Evolutionary conservation across 1,140 invertebrate genomes (phyloP), one percentile per base, ranked within the genome.

Genomic region (Antheraea mylitta): DNA sequence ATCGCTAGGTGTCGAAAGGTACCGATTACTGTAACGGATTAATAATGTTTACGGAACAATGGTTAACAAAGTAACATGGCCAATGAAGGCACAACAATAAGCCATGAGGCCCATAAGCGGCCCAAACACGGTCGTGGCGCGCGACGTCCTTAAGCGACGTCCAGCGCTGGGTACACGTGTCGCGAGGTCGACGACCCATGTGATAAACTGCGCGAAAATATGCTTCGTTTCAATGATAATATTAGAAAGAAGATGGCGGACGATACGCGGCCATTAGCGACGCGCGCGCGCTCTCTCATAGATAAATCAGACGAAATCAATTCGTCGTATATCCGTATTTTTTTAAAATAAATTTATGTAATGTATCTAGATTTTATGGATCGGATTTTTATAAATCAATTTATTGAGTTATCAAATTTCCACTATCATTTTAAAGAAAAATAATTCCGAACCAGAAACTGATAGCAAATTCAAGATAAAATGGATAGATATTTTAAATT

Each of bases 151-250:
- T 63, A 37, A 30, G 30, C 11, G 30, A 53, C n/a, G 61, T 37
- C 61, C 61, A 63, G 30, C n/a, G 13, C 22, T 7, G 45, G 9
- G 16, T 53, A 86, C 87, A 87, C 87, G 87, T 88, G 89, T 76
- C 78, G 37, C 64, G 70, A 75, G 85, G 81, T 89, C 70, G 85
- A 88, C 72, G 88, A 88, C 83, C 86, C 72, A 13, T 66, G 72
- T 71, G 86, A 90, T 90, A 89, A 90, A 79, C 74, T 77, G 79
- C 81, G 85, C 85, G 80, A 89, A 89, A 88, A 88, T 89, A 87
- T 80, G 82, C 75, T 48, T 64, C 75, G 72, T 88, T 42, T 65
- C 85, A 89, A 61, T 30, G 83, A 90, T 88, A 90, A 87, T 87
- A 87, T 88, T 89, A 90, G 86, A 87, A 63, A 63, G 30, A 63